Base-by-base conservation (phyloP, 2,888 invertebrate species). In the Drosophila pegasa region DNA sequence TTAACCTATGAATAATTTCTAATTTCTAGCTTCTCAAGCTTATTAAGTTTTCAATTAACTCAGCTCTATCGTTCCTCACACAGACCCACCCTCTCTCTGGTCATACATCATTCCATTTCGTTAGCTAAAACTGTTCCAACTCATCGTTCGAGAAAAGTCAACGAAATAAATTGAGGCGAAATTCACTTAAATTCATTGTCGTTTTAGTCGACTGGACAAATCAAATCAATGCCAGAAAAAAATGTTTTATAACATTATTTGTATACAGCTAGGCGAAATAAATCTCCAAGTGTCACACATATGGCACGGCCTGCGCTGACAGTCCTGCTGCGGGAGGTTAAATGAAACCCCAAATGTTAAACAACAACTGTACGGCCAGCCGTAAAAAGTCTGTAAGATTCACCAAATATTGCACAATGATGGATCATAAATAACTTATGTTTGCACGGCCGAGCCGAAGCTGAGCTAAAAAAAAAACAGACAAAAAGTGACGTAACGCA, bases 341-440 rank as follows among this genome's bases (percentile, higher is more conserved):
- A 75, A 80, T 59, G 55, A 71, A 64, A 59, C 18, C 48, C 45
- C 40, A 55, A 68, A 31, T 14, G 54, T 57, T 60, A 69, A 77
- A 59, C 51, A 78, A 75, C 61, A 70, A 73, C 65, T 71, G 64
- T 62, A 33, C 6, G 48, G 33, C 43, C 54, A 66, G 62, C 75
- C 72, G 84, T 83, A 87, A 88, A 86, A 85, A 81, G 71, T 80
- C 81, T 75, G 74, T 82, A 89, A 83, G 86, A 89, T 75, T 89
- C 71, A 82, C 86, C 86, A 86, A 85, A 89, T 86, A 86, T 86
- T 82, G 89, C 86, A 77, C 86, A 89, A 89, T 89, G 90, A 89
- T 90, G 90, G 90, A 90, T 89, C 90, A 90, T 89, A 89, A 89
- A 89, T 89, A 89, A 87, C 90, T 89, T 90, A 89, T 86, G 83